phyloP scores from a whole-genome alignment of 2,888 invertebrate genomes.

The Monoplex corrugatus region DNA sequence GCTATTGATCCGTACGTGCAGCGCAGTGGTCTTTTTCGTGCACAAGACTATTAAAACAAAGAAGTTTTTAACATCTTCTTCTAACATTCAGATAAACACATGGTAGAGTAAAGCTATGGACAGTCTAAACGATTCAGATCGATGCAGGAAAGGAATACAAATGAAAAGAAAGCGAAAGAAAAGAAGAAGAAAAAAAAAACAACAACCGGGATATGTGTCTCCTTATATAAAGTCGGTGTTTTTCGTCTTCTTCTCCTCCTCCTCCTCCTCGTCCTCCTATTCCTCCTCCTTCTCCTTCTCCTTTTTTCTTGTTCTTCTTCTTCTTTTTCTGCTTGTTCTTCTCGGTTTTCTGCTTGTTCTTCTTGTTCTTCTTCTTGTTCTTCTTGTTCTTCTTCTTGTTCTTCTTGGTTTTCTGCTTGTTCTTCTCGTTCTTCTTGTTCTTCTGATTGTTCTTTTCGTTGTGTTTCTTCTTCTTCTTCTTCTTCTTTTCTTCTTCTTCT shows the following conservation, averaged over 20 bases:
- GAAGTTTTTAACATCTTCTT: no score
- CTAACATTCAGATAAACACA: no score
- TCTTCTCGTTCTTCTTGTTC: not conserved
- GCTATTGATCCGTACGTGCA: no score
- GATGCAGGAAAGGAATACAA: no score
- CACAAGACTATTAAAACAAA: no score
- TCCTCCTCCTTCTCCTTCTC: not conserved
- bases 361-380: not conserved
- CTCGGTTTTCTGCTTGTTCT: not conserved
- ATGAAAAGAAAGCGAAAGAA: no score
- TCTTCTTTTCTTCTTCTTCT: not conserved
- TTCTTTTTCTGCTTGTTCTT: not conserved
- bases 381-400: not conserved
- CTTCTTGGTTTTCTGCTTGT: not conserved
- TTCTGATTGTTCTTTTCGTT: not conserved
- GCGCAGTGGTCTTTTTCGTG: no score
- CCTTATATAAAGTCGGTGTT: no score
- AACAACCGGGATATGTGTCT: no score
- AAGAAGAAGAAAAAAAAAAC: no score
- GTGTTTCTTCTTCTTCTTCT: not conserved
- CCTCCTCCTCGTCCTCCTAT: slow-evolving; percentile 7
- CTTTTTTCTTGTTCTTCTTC: not conserved
- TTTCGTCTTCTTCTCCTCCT: not conserved
- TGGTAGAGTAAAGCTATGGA: no score
- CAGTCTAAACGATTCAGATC: no score